Percentiles rank a stretch among this genome's conserved stretches.
phyloP scores from a whole-genome alignment of 1,140 invertebrate species.

The Lepidurus packardi region DNA sequence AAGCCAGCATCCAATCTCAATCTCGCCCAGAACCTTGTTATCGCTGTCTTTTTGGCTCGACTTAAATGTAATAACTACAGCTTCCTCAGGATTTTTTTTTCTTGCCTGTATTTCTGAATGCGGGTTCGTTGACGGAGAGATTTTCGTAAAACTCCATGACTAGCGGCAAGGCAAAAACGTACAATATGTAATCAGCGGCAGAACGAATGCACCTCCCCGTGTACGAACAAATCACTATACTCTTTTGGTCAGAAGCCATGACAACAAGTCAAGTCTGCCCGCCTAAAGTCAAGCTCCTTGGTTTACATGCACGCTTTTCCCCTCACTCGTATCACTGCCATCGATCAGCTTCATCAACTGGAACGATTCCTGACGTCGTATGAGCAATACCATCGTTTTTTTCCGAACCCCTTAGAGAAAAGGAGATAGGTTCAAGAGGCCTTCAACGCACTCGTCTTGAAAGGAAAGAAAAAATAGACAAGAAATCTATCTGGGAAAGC shows the following conservation, averaged over 20 bases:
- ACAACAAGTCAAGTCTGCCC: background rate
- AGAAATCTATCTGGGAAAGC: background rate
- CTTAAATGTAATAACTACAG: background rate
- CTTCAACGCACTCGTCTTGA: too few relatives aligned
- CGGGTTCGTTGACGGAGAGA: background rate
- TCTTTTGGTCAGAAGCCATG: background rate
- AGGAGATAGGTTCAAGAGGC: background rate
- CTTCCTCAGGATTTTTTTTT: background rate
- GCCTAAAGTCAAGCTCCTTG: background rate
- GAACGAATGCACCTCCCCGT: background rate
- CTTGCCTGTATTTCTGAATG: background rate
- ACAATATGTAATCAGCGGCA: slow-evolving; percentile 11
- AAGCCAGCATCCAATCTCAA: background rate
- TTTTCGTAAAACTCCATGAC: background rate
- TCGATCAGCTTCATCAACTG: background rate
- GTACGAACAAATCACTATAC: slow-evolving; percentile 22
- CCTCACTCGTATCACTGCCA: background rate
- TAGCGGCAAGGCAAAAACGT: background rate
- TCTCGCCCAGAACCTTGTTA: background rate
- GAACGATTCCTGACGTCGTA: background rate
- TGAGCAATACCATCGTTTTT: background rate
- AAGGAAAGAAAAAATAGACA: too few relatives aligned
- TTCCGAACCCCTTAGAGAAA: background rate
- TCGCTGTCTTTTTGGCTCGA: background rate
- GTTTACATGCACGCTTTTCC: background rate